These are phyloP conservation scores for Ramazzottius varieornatus DNA, from an alignment of 2,888 invertebrate species.

Conservation along the genomic window DNA sequence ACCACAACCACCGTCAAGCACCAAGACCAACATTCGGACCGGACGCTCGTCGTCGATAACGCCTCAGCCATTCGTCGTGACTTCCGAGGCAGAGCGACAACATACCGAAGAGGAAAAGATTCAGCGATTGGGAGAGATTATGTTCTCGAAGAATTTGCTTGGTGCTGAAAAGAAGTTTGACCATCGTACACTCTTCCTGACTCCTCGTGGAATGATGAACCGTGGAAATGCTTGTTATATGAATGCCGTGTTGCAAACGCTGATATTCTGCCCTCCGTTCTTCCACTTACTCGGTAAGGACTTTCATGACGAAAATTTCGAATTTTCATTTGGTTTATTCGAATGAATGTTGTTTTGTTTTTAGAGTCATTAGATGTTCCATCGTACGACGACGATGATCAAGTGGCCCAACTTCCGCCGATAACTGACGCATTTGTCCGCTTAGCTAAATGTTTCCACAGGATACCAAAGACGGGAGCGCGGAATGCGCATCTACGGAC, in stretches of 20 bases:
- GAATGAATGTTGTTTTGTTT: no score
- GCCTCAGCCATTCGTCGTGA: background rate
- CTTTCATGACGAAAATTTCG: no score
- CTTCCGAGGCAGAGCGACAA: background rate
- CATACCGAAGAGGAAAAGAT: background rate
- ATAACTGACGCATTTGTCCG: background rate
- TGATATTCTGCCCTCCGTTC: conserved; percentile 2
- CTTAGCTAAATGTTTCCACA: background rate
- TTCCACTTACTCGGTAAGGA: no score
- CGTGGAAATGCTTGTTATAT: background rate
- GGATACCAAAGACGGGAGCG: background rate
- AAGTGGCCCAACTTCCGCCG: background rate
- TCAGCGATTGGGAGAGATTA: background rate
- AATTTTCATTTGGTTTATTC: no score
- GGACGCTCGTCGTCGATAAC: no score
- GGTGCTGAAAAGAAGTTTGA: background rate
- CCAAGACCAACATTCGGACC: no score
- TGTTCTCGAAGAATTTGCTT: background rate
- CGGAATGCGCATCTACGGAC: background rate
- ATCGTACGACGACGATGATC: background rate
- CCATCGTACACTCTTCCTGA: background rate
- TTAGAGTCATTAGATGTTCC: background rate
- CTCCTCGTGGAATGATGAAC: background rate
- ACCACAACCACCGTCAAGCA: no score
- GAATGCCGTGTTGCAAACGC: background rate